Evolutionary conservation across 2,113 vertebrate species (phyloP).

Genomic region (Heterochromis multidens): DNA sequence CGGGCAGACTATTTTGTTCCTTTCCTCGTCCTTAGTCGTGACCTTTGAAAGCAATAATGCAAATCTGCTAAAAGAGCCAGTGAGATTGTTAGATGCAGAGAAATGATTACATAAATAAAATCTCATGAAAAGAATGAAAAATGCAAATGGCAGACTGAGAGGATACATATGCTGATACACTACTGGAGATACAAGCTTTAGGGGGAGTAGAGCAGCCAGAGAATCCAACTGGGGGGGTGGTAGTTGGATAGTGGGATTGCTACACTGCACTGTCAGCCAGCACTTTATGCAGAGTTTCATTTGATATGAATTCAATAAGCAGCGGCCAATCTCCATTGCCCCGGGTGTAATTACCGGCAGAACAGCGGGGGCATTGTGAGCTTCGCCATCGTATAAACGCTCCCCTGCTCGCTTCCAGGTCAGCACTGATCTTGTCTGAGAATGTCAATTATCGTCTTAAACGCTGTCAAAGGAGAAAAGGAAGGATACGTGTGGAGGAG

Average conservation of each 20-base stretch:
- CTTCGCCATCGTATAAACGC: slow-evolving; percentile 55
- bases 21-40: background rate
- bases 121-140: background rate
- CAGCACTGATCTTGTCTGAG: slow-evolving; percentile 72
- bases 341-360: slow-evolving; percentile 70
- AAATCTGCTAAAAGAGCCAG: background rate
- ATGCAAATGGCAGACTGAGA: background rate
- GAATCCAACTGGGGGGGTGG: background rate
- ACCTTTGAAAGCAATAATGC: slow-evolving; percentile 19
- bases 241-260: background rate
- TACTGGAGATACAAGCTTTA: background rate
- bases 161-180: background rate
- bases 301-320: slow-evolving; percentile 79
- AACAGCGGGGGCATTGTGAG: slow-evolving; percentile 67
- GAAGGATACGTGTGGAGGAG: background rate
- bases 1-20: background rate
- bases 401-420: slow-evolving; percentile 64
- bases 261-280: background rate
- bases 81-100: background rate
- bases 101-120: slow-evolving; percentile 1
- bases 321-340: slow-evolving; percentile 56
- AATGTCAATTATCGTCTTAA: slow-evolving; percentile 77
- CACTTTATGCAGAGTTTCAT: slow-evolving; percentile 56
- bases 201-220: background rate
- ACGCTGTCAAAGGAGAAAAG: slow-evolving; percentile 20